Conservation (phyloP, 2,113 vertebrate species). For the Falcunculus frontatus region DNA sequence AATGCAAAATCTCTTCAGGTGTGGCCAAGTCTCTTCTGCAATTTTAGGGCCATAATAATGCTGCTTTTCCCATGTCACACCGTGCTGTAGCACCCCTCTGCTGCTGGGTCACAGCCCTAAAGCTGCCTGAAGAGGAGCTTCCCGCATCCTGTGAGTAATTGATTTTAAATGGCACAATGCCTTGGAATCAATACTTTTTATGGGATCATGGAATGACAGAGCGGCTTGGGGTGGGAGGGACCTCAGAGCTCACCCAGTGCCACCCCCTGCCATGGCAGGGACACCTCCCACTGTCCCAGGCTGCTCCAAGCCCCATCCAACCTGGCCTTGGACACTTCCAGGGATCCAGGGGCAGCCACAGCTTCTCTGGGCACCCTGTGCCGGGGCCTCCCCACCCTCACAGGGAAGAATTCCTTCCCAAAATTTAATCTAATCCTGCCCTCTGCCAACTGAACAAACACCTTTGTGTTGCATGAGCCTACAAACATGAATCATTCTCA, state of each 20-base stretch:
- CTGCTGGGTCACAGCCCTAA: background rate
- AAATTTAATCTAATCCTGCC: background rate
- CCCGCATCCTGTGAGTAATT: background rate
- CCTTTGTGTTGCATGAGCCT: background rate
- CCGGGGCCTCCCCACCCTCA: rapidly evolving
- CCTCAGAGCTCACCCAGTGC: rapidly evolving
- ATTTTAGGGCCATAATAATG: rapidly evolving
- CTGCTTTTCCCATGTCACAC: background rate
- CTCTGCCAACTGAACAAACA: background rate
- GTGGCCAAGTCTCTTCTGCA: background rate
- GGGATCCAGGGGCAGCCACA: background rate
- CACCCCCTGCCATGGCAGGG: background rate
- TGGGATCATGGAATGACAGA: background rate
- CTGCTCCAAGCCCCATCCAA: rapidly evolving
- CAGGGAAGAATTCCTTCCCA: background rate
- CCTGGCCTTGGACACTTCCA: background rate
- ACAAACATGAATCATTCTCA: background rate
- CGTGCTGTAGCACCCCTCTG: background rate
- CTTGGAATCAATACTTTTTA: background rate
- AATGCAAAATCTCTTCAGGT: background rate
- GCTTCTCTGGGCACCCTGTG: background rate
- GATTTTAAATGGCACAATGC: background rate
- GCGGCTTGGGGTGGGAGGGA: background rate
- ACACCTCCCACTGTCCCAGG: background rate
- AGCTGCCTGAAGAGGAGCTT: background rate